A percentile compares a stretch with the other conserved stretches of the same genome.
phyloP scores from a whole-genome alignment of 1,140 invertebrate genomes.

The Ceratosolen solmsi region DNA sequence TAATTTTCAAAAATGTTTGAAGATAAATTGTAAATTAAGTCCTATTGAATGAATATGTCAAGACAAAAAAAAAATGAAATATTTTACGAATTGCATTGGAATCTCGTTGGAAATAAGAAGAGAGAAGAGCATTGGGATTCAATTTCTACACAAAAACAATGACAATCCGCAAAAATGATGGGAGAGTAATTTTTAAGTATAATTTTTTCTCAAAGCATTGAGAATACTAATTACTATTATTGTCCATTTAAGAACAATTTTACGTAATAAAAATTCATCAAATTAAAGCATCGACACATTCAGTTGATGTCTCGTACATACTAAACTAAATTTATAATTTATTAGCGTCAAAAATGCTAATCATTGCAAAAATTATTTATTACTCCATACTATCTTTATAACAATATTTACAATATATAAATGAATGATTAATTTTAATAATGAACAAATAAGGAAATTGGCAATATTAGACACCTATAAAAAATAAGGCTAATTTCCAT shows the following conservation, averaged over 20 bases:
- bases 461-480: too few species aligned
- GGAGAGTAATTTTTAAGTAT: background rate
- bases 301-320: background rate
- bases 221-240: background rate
- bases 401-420: too few species aligned
- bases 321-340: background rate
- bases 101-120: constrained; percentile 27
- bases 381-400: background rate
- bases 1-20: too few species aligned
- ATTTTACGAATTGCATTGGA: too few species aligned
- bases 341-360: background rate
- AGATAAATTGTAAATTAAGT: too few species aligned
- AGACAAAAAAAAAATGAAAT: too few species aligned
- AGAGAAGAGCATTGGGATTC: constrained; percentile 22
- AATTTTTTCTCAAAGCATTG: background rate
- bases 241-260: background rate
- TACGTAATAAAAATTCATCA: background rate
- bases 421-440: too few species aligned
- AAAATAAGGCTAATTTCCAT: too few species aligned
- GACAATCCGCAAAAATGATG: constrained; percentile 34
- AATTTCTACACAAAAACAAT: constrained; percentile 46
- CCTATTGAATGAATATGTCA: too few species aligned
- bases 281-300: background rate
- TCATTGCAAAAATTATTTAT: background rate
- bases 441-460: too few species aligned